Evolutionary conservation across 2,888 invertebrate genomes (phyloP), one percentile per base, ranked within the genome.

Genomic region (Lampropteryx suffumata): DNA sequence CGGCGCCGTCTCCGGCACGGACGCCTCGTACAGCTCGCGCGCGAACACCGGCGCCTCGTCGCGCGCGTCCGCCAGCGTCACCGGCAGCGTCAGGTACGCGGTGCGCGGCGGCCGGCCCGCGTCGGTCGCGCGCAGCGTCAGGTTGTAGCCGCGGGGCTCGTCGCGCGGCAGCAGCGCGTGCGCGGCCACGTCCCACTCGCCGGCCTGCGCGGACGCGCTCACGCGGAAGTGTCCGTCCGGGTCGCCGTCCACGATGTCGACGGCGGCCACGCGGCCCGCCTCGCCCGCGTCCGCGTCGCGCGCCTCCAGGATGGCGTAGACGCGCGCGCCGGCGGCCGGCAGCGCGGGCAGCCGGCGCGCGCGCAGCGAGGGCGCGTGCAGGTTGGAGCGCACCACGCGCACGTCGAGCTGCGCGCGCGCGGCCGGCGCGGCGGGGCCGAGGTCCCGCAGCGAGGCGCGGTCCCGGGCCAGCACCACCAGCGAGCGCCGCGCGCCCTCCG

Each of bases 181-280:
- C 24, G 96, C 94, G 60, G 96, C 93, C 56, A 98, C 94, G 69
- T 95, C 95, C 79, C 92, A 96, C 79, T 96, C 96, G 37, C 94
- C 94, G 3, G 86, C 81, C 66, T 92, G 92, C 17, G 92, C 90
- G 0, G 94, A 92, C 35, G 92, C 89, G 1, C 82, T 74, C 44
- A 98, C 94, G 42, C 95, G 92, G 82, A 98, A 98, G 81, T 96
- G 95, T 0, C 97, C 96, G 64, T 97, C 95, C 0, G 97, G 95
- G 80, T 98, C 97, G 0, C 98, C 98, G 58, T 95, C 96, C 3
- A 96, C 94, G 49, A 98, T 97, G 65, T 96, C 96, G 35, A 98
- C 83, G 33, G 92, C 91, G 42, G 93, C 94, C 35, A 98, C 95
- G 73, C 95, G 92, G 0, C 98, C 98, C 80, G 97, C 96, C 13